These are phyloP conservation scores for Cossypha niveicapilla DNA, from an alignment of 2,797 vertebrate species.

Conservation along the genomic window DNA sequence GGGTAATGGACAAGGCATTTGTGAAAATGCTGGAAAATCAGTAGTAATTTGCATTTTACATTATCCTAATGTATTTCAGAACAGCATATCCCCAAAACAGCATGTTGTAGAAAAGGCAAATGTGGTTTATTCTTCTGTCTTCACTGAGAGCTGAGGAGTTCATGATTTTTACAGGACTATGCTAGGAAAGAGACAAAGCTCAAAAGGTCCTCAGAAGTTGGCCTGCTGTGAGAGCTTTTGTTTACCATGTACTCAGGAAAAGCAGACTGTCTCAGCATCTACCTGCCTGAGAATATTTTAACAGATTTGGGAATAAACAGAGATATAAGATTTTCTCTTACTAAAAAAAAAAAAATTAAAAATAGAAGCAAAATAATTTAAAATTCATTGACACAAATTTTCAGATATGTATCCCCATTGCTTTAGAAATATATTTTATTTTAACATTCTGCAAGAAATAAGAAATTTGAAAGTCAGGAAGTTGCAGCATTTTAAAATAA, in stretches of 20 bases:
- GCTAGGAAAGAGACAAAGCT: neutral
- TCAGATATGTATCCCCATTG: neutral
- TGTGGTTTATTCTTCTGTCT: conserved; percentile 17
- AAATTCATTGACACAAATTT: neutral
- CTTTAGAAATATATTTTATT: neutral
- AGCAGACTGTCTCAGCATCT: neutral
- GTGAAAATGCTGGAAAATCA: conserved; percentile 53
- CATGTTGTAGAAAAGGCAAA: neutral
- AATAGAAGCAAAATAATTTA: neutral
- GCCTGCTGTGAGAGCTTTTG: neutral
- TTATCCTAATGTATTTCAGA: conserved; percentile 57
- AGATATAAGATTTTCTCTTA: neutral
- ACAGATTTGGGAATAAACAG: neutral
- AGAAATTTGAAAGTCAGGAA: neutral
- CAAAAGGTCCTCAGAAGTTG: neutral
- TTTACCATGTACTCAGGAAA: neutral
- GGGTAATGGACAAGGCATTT: conserved; percentile 49
- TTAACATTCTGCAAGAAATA: neutral
- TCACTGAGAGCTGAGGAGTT: neutral
- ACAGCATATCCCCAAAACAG: conserved; percentile 31
- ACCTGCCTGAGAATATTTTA: neutral
- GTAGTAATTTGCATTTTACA: conserved; percentile 52
- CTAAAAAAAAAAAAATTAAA: neutral
- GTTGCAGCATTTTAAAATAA: neutral
- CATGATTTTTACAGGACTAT: conserved; percentile 1